A percentile compares a stretch with the other conserved stretches of the same genome.
These are phyloP conservation scores for Zaprionus lachaisei DNA, from an alignment of 1,140 invertebrate genomes.

Conservation along the genomic window DNA sequence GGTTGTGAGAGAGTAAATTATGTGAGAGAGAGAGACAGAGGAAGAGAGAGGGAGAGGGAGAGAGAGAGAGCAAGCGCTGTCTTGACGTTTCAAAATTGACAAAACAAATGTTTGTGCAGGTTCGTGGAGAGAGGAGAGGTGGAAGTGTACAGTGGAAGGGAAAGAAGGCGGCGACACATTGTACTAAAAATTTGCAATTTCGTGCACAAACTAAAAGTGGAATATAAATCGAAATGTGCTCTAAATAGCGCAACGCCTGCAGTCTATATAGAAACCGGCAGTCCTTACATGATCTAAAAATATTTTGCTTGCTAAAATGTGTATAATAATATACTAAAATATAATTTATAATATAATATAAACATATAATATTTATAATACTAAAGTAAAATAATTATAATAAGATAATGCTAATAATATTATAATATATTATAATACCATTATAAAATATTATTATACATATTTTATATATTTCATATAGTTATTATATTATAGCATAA, in stretches of 20 bases:
- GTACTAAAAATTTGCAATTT: constrained; percentile 35
- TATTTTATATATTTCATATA: too few species aligned
- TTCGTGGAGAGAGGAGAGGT: constrained; percentile 14
- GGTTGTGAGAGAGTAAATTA: background rate
- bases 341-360: background rate
- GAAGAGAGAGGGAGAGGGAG: constrained; percentile 1
- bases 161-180: background rate
- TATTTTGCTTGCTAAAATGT: background rate
- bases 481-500: too few species aligned
- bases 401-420: background rate
- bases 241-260: background rate
- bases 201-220: constrained; percentile 11
- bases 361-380: background rate
- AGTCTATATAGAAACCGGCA: background rate
- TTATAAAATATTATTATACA: too few species aligned
- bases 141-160: background rate
- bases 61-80: background rate
- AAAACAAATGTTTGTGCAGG: constrained; percentile 45
- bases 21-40: background rate
- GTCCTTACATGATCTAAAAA: background rate
- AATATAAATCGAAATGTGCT: constrained; percentile 4
- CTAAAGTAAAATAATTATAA: background rate
- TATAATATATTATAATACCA: background rate
- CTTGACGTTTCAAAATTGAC: constrained; percentile 55
- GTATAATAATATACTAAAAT: background rate